Percentiles rank a stretch among this genome's conserved stretches.
Conservation (phyloP, 1,140 invertebrate genomes). For the Cataglyphis hispanica region DNA sequence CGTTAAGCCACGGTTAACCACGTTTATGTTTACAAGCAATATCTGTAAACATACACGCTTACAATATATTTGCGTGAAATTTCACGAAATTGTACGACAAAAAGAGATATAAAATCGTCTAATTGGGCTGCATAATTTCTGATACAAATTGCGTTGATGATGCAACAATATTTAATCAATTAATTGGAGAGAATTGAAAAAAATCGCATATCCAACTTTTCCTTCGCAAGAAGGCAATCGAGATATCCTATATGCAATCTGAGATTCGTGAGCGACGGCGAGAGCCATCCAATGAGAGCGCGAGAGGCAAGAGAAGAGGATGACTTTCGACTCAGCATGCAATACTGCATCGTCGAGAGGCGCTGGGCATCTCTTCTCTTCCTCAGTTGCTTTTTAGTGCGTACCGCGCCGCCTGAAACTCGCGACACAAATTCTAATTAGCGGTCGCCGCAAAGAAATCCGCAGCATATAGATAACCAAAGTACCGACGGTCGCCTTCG, state of each 20-base stretch:
- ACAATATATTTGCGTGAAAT: background rate
- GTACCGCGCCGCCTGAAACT: constrained; percentile 17
- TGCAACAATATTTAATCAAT: background rate
- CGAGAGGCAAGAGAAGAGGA: background rate
- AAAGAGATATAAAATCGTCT: background rate
- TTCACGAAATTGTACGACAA: background rate
- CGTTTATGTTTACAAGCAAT: background rate
- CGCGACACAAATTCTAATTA: constrained; percentile 77
- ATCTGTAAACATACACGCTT: background rate
- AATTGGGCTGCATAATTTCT: background rate
- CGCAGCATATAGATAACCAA: constrained; percentile 60
- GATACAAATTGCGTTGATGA: background rate
- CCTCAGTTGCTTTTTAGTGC: constrained; percentile 21
- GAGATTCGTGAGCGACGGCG: background rate
- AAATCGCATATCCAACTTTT: background rate
- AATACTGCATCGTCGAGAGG: constrained; percentile 32
- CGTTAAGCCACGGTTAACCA: background rate
- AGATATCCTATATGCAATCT: background rate
- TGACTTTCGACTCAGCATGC: background rate
- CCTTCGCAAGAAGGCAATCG: background rate
- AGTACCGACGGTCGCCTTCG: constrained; percentile 50
- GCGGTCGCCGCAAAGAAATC: constrained; percentile 63
- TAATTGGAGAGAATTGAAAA: background rate
- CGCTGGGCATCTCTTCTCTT: background rate
- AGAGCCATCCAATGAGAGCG: background rate